Percentiles rank a stretch among this genome's conserved stretches.
These are phyloP conservation scores for Elegia similella DNA, from an alignment of 2,888 invertebrate genomes.

Conservation along the genomic window DNA sequence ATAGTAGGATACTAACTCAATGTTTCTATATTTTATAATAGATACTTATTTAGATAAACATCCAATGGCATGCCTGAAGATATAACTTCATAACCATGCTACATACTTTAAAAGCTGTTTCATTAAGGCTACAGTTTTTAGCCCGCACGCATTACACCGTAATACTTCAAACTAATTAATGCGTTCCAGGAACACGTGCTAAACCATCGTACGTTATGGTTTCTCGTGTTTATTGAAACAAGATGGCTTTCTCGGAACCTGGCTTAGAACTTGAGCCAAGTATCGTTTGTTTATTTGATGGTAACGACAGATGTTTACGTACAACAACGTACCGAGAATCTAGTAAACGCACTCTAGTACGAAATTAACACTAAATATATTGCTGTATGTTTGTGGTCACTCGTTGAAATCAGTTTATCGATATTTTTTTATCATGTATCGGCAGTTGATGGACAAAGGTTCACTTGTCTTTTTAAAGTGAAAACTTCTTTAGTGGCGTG, in stretches of 20 bases:
- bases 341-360: not conserved
- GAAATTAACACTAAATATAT: not conserved
- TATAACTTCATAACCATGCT: too few species aligned
- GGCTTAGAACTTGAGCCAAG: not conserved
- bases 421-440: too few species aligned
- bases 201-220: not conserved
- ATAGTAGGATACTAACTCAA: too few species aligned
- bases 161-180: constrained; percentile 4
- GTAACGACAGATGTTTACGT: not conserved
- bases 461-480: too few species aligned
- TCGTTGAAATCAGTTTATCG: too few species aligned
- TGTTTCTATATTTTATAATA: too few species aligned
- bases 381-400: too few species aligned
- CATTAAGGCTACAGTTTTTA: not conserved
- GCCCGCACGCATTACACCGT: not conserved
- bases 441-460: too few species aligned
- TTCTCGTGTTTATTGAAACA: constrained; percentile 10
- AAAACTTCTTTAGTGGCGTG: too few species aligned
- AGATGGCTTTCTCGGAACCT: constrained; percentile 1
- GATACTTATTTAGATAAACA: too few species aligned
- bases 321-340: not conserved
- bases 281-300: not conserved
- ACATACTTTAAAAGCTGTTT: too few species aligned
- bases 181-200: not conserved
- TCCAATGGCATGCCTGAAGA: too few species aligned